Evolutionary conservation across 2,888 invertebrate species (phyloP).

Genomic region (Drosophila siamana): DNA sequence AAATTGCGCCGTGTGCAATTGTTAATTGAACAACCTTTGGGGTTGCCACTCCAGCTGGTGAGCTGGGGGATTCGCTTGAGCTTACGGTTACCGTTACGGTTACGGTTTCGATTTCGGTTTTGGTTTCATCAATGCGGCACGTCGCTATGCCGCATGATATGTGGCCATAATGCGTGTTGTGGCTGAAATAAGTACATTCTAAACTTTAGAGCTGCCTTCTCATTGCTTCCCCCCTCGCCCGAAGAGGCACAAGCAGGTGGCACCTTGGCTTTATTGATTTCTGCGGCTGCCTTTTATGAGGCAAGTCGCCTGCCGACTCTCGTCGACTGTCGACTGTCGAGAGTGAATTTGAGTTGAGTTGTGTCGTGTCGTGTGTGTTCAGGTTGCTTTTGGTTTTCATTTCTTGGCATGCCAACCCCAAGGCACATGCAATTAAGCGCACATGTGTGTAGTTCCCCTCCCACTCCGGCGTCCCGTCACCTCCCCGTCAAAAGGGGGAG

Average conservation of each 20-base stretch:
- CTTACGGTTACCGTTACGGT: slow-evolving; percentile 14
- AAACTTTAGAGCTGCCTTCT: slow-evolving; percentile 52
- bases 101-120: slow-evolving; percentile 23
- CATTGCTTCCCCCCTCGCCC: slow-evolving; percentile 5
- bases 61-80: background rate
- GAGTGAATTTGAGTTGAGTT: slow-evolving; percentile 33
- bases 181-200: slow-evolving; percentile 71
- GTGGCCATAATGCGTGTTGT: slow-evolving; percentile 76
- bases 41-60: background rate
- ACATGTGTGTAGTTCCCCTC: slow-evolving; percentile 70
- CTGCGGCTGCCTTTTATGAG: slow-evolving; percentile 82
- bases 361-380: slow-evolving; percentile 31
- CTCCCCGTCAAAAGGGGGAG: too few relatives aligned
- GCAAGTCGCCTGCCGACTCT: slow-evolving; percentile 28
- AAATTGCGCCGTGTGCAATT: slow-evolving; percentile 68
- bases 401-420: slow-evolving; percentile 59
- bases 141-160: slow-evolving; percentile 63
- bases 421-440: slow-evolving; percentile 82
- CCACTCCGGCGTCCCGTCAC: background rate
- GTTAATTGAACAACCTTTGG: slow-evolving; percentile 60
- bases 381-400: slow-evolving; percentile 31
- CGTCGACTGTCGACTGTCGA: too few relatives aligned
- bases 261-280: slow-evolving; percentile 83
- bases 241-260: slow-evolving; percentile 49
- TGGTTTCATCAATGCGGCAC: slow-evolving; percentile 61